A percentile compares a stretch with the other conserved stretches of the same genome.
Conservation (phyloP, 1,140 invertebrate genomes). For the Drosophila trapezifrons region DNA sequence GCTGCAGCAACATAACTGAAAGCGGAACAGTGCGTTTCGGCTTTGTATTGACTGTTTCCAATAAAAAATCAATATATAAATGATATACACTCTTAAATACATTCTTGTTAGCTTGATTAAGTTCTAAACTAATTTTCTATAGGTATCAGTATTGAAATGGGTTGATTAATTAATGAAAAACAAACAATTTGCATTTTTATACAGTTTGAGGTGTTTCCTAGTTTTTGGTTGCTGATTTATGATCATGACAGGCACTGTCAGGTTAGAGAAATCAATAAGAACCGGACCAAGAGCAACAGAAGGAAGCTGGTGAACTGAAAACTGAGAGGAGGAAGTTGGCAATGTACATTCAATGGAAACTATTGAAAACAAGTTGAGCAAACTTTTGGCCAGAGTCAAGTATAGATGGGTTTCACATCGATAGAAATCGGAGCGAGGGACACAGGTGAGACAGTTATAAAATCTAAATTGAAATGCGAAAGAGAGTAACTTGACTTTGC, state of each 20-base stretch:
- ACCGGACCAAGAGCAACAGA: conserved; percentile 24
- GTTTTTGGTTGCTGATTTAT: background rate
- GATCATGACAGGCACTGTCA: conserved; percentile 27
- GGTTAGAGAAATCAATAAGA: conserved; percentile 36
- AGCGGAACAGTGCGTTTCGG: conserved; percentile 17
- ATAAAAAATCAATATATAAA: background rate
- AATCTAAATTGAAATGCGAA: conserved; percentile 56
- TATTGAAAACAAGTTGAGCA: conserved; percentile 57
- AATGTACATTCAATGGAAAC: conserved; percentile 51
- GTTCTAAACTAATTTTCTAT: too few species aligned
- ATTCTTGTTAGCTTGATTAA: too few species aligned
- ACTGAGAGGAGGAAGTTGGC: conserved; percentile 16
- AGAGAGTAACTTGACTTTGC: conserved; percentile 50
- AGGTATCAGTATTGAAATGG: too few species aligned
- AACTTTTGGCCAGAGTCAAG: conserved; percentile 55
- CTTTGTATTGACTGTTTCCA: background rate
- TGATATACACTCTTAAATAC: too few species aligned
- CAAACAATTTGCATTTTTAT: too few species aligned
- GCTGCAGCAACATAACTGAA: background rate
- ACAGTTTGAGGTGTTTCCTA: too few species aligned
- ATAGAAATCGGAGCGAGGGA: background rate
- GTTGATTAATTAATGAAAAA: too few species aligned
- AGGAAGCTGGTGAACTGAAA: conserved; percentile 20
- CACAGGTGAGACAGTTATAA: conserved; percentile 29
- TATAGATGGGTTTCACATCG: conserved; percentile 18